Evolutionary conservation across 64 coral and sea anemone genomes (phyloP).

Genomic region (Orbicella faveolata): DNA sequence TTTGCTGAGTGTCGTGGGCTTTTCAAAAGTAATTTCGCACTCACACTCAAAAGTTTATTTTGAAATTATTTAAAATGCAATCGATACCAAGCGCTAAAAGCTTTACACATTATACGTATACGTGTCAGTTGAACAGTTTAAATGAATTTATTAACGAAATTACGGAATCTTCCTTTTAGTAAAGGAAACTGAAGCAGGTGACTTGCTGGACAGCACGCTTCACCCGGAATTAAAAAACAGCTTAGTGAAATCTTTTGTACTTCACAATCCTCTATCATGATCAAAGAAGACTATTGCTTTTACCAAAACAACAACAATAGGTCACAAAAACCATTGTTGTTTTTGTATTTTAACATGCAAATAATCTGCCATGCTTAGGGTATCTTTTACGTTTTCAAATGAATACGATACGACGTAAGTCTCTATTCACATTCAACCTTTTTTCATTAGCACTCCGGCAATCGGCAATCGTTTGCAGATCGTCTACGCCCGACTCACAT

Average conservation of each 20-base stretch:
- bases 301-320: too few species aligned
- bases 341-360: neutral
- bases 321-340: neutral
- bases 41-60: too few species aligned
- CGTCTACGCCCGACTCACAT: too few species aligned
- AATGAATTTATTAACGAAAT: neutral
- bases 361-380: neutral
- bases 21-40: too few species aligned
- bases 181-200: constrained; percentile 16
- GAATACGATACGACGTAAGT: too few species aligned
- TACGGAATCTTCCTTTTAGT: neutral
- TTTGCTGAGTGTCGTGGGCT: neutral
- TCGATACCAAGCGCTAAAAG: neutral
- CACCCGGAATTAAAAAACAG: neutral
- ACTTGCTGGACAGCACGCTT: neutral
- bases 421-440: too few species aligned
- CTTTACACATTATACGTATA: neutral
- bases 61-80: neutral
- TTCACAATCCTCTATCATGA: neutral
- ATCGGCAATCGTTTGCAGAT: too few species aligned
- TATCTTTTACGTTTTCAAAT: too few species aligned
- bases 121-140: neutral
- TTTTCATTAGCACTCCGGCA: too few species aligned
- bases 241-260: neutral
- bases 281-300: too few species aligned